Evolutionary conservation across 1,140 invertebrate species (phyloP), one percentile per base, ranked within the genome.

Genomic region (Hermetia illucens): DNA sequence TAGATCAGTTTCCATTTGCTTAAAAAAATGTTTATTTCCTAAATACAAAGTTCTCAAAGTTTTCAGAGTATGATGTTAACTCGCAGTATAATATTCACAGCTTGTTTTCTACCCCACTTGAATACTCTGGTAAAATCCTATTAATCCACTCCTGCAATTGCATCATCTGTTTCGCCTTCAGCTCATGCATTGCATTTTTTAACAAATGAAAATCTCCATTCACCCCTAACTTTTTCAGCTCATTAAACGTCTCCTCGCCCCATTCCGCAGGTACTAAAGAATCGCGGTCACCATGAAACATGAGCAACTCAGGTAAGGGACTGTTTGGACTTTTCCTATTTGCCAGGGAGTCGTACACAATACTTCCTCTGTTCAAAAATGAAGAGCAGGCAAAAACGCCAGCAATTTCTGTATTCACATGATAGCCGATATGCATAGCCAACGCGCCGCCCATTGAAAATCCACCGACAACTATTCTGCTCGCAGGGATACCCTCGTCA

Each of bases 391-490:
- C 69, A 58, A 82, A 79, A 21, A 72, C 70, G 24, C 77, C 81
- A 27, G 72, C 79, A 21, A 83, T 21, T 22, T 70, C 61, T 13
- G 63, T 64, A 21, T 69, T 62, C 44, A 70, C 70, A 51, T 71
- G 66, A 41, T 74, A 83, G 3, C 65, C 75, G 16, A 74, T 55
- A 44, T 85, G 75, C 8, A 82, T 48, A 1, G 79, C 67, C 41
- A 82, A 50, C 2, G 74, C 70, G 12, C 79, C 80, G 21, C 80
- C 80, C 78, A 82, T 83, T 22, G 80, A 82, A 52, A 83, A 82
- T 5, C 80, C 80, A 54, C 75, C 74, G 34, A 83, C 55, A 40
- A 81, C 63, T 43, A 83, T 82, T 51, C 72, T 66, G 39, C 69
- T 69, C 10, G 62, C 48, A 2, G 75, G 70, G 45, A 82, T 75